phyloP scores from a whole-genome alignment of 2,888 invertebrate species.

The Morpho achilles region DNA sequence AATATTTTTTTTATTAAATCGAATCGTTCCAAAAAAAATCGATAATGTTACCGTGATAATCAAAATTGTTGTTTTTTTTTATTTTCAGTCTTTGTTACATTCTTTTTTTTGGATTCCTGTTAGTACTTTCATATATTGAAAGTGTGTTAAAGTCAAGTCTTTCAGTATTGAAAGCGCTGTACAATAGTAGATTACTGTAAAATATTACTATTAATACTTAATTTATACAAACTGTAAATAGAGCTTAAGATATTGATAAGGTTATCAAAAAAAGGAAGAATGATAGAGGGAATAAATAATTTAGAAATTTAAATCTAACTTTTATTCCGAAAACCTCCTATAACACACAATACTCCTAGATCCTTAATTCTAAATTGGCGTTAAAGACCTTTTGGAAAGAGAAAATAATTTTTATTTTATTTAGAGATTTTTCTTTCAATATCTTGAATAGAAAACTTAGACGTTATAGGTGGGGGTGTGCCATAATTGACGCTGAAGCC shows the following conservation, averaged over 20 bases:
- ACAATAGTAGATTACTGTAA: constrained; percentile 73
- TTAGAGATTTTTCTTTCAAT: no score
- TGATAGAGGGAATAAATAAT: constrained; percentile 76
- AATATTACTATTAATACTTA: constrained; percentile 69
- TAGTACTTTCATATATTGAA: constrained; percentile 35
- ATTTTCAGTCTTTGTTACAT: constrained; percentile 16
- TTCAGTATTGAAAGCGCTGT: constrained; percentile 66
- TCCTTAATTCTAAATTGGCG: no score
- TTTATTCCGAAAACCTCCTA: constrained; percentile 38
- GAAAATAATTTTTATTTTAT: no score
- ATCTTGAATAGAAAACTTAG: no score
- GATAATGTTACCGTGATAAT: constrained; percentile 46
- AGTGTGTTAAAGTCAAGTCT: constrained; percentile 59
- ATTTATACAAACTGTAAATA: constrained; percentile 79
- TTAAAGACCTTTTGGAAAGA: no score
- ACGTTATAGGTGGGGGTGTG: no score
- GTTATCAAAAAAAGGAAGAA: constrained; percentile 72
- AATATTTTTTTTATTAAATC: constrained; percentile 29
- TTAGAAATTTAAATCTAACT: constrained; percentile 47
- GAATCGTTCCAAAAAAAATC: constrained; percentile 47
- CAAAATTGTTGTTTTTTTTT: constrained; percentile 34
- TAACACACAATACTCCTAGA: no score
- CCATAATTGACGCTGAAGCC: no score
- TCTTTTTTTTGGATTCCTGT: constrained; percentile 34
- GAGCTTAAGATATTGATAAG: constrained; percentile 67